Evolutionary conservation across 1,140 invertebrate species (phyloP).

Genomic region (Lamellibrachia luymesi): DNA sequence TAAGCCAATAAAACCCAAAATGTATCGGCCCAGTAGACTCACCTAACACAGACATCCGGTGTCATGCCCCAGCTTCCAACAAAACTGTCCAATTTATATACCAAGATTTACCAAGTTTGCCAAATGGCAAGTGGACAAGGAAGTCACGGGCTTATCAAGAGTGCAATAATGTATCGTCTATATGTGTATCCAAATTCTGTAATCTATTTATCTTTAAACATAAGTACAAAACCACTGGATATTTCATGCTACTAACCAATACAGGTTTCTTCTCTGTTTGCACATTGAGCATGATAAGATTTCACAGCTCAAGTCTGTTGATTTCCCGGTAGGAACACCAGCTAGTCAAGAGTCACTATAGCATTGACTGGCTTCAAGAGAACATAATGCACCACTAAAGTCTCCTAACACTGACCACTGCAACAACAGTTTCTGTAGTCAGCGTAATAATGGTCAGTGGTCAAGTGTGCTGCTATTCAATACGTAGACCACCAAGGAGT

Average conservation of each 20-base stretch:
- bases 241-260: neutral
- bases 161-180: too few species aligned
- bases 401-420: neutral
- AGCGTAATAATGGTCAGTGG: neutral
- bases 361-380: neutral
- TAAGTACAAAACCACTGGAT: neutral
- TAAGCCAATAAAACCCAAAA: too few species aligned
- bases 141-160: too few species aligned
- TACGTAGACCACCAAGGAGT: neutral
- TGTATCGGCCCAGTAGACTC: too few species aligned
- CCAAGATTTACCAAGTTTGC: too few species aligned
- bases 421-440: neutral
- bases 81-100: too few species aligned
- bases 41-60: too few species aligned
- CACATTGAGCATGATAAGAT: neutral
- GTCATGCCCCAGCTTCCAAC: too few species aligned
- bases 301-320: neutral
- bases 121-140: too few species aligned
- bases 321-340: neutral
- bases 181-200: neutral
- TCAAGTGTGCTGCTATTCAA: neutral
- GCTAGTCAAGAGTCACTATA: neutral
- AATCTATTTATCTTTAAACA: too few species aligned
- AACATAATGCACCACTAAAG: neutral
- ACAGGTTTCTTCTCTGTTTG: neutral